phyloP scores from a whole-genome alignment of 1,140 invertebrate species.

The Drosophila pachea region DNA sequence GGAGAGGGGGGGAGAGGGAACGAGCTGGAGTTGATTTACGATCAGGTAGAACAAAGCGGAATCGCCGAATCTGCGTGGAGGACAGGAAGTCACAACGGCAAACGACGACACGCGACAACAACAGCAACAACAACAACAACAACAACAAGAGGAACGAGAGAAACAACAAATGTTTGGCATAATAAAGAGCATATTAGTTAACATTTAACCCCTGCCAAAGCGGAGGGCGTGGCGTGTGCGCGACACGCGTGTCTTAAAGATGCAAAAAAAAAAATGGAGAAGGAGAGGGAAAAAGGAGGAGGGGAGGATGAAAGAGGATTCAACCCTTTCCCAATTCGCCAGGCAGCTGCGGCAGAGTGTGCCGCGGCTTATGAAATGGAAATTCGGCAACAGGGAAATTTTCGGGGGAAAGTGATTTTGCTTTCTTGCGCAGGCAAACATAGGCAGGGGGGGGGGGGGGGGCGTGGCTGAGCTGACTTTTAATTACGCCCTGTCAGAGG shows the following conservation, averaged over 20 bases:
- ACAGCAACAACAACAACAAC: too few relatives aligned
- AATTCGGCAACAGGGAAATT: conserved; percentile 3
- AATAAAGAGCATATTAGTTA: conserved; percentile 49
- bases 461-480: conserved; percentile 46
- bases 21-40: conserved; percentile 25
- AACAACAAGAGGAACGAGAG: too few relatives aligned
- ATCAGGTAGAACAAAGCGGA: conserved; percentile 6
- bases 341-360: conserved; percentile 23
- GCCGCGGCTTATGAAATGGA: conserved; percentile 40
- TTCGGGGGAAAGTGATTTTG: conserved; percentile 27
- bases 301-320: conserved; percentile 32
- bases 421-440: background rate
- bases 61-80: background rate
- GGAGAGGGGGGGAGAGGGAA: too few relatives aligned
- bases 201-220: conserved; percentile 26
- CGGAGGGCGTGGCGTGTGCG: conserved; percentile 24
- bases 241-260: conserved; percentile 48
- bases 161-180: conserved; percentile 43
- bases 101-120: conserved; percentile 29
- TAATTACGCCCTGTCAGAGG: conserved; percentile 33
- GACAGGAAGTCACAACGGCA: conserved; percentile 38
- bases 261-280: conserved; percentile 30
- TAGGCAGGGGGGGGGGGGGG: background rate
- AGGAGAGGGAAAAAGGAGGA: conserved; percentile 5
- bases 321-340: background rate